Conservation (phyloP, 2,797 vertebrate genomes). For the Triplophysa yarkandensis region DNA sequence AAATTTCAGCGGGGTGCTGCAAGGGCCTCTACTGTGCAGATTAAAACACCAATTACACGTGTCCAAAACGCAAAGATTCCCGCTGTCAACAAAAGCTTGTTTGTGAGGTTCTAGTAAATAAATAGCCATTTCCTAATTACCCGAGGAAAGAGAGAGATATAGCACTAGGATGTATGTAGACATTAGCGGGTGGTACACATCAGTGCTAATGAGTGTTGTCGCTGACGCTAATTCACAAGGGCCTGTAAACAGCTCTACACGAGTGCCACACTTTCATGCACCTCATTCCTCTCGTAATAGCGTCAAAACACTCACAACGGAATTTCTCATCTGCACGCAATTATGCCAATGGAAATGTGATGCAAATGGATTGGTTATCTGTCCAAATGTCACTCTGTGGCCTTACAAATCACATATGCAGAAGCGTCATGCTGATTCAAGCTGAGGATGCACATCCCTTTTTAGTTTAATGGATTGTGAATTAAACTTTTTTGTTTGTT, state of each 20-base stretch:
- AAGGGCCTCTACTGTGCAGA: slow-evolving; percentile 29
- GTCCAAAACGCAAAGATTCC: slow-evolving; percentile 30
- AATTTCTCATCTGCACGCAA: slow-evolving; percentile 4
- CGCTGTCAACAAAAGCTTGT: slow-evolving; percentile 48
- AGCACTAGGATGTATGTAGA: slow-evolving; percentile 22
- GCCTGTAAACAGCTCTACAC: slow-evolving; percentile 33
- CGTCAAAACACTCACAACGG: slow-evolving; percentile 7
- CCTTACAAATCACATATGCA: slow-evolving; percentile 5
- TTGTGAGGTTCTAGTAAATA: slow-evolving; percentile 41
- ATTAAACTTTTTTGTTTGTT: too few species aligned
- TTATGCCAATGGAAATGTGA: slow-evolving; percentile 29
- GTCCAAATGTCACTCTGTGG: slow-evolving; percentile 46
- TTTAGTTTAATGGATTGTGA: background rate
- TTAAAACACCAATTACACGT: slow-evolving; percentile 45
- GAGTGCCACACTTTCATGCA: slow-evolving; percentile 12
- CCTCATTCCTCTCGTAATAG: slow-evolving; percentile 7
- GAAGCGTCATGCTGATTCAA: background rate
- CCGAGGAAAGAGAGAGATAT: slow-evolving; percentile 17
- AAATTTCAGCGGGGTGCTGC: background rate
- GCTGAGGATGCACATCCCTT: background rate
- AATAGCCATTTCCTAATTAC: slow-evolving; percentile 57
- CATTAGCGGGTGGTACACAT: slow-evolving; percentile 39
- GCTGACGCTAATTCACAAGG: slow-evolving; percentile 36
- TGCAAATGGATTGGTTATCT: slow-evolving; percentile 37
- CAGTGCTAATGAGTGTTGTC: slow-evolving; percentile 49